Evolutionary conservation across 2,113 vertebrate genomes (phyloP).

Genomic region (Gymnobelideus leadbeateri): DNA sequence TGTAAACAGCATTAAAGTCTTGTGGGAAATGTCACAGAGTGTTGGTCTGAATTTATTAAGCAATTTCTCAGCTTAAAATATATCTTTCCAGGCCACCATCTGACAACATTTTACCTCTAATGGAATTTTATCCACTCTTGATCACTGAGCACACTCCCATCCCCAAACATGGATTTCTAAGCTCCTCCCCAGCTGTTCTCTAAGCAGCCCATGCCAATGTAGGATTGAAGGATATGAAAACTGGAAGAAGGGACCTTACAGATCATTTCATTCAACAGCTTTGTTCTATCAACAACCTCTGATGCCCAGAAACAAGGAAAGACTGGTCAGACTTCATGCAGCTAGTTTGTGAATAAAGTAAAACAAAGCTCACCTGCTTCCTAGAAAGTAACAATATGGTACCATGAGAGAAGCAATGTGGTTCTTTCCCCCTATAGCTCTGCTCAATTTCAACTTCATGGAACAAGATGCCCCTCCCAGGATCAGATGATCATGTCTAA

Average conservation of each 20-base stretch:
- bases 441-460: background rate
- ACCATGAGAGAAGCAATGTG: background rate
- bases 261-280: background rate
- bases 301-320: background rate
- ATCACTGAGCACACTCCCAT: constrained; percentile 42
- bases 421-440: background rate
- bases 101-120: constrained; percentile 63
- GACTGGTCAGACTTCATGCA: background rate
- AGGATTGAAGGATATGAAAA: too few relatives aligned
- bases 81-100: constrained; percentile 63
- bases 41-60: constrained; percentile 82
- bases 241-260: background rate
- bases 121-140: constrained; percentile 54
- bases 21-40: constrained; percentile 84
- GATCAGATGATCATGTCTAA: background rate
- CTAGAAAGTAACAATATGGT: background rate
- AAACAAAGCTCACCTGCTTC: too few relatives aligned
- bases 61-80: constrained; percentile 76
- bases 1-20: constrained; percentile 85
- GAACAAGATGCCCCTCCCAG: background rate
- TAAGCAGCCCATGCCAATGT: background rate
- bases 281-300: background rate
- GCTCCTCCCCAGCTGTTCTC: background rate
- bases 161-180: background rate
- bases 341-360: background rate